Evolutionary conservation across 2,888 invertebrate genomes (phyloP).

Genomic region (Spilarctia lutea): DNA sequence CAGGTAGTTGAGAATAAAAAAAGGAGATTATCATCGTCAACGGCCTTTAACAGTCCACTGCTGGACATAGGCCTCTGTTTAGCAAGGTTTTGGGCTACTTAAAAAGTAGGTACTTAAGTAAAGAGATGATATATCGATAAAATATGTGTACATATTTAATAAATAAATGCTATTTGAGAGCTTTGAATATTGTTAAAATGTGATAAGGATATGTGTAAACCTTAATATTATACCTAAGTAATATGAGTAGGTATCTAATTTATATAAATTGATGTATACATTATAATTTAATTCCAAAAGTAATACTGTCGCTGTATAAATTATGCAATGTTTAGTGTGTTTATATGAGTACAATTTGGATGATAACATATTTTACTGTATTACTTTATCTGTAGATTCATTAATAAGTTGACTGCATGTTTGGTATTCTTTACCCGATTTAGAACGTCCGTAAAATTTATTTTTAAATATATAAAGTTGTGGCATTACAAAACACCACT

Average conservation of each 20-base stretch:
- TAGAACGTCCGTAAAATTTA: no score
- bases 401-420: background rate
- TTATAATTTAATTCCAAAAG: conserved; percentile 8
- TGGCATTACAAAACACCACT: no score
- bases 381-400: no score
- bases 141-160: background rate
- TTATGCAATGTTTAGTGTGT: conserved; percentile 22
- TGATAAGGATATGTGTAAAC: conserved; percentile 32
- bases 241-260: background rate
- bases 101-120: background rate
- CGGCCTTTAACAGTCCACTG: no score
- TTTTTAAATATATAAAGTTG: no score
- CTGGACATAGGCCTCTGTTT: no score
- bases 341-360: conserved; percentile 1
- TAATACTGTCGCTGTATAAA: conserved; percentile 36
- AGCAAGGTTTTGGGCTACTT: no score
- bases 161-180: conserved; percentile 17
- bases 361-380: background rate
- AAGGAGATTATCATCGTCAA: background rate
- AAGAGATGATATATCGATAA: background rate
- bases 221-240: conserved; percentile 3
- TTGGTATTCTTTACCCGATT: background rate
- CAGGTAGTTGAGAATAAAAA: background rate
- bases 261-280: conserved; percentile 4
- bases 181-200: conserved; percentile 45